Conservation (phyloP, 2,113 vertebrate genomes). For the Psittacara wagleri region DNA sequence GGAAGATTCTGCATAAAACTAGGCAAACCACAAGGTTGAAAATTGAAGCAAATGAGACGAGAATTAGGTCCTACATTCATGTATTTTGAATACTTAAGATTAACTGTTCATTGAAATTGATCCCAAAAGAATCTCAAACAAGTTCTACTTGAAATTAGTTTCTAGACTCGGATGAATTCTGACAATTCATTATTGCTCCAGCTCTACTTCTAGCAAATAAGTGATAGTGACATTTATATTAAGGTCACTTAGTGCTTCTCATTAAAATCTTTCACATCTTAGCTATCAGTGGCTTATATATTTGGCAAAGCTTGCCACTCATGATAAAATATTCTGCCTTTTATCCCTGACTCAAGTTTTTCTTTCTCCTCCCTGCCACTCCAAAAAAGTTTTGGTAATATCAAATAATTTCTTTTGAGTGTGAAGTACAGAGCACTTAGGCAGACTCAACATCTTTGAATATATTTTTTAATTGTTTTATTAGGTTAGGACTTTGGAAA, state of each 20-base stretch:
- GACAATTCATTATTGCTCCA: slow-evolving; percentile 29
- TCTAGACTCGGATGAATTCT: slow-evolving; percentile 31
- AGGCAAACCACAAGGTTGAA: background rate
- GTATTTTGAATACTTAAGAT: background rate
- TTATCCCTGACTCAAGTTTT: background rate
- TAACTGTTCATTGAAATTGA: background rate
- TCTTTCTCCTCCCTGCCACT: background rate
- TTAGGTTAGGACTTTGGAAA: background rate
- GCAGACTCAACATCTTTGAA: background rate
- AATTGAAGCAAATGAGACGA: background rate
- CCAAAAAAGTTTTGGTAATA: background rate
- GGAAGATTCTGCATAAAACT: background rate
- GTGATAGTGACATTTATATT: slow-evolving; percentile 35
- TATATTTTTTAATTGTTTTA: background rate
- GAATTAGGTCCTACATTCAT: background rate
- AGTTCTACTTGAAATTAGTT: slow-evolving; percentile 22
- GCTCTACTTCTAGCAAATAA: background rate
- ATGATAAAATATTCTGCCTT: background rate
- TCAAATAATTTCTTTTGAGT: background rate
- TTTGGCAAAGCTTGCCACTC: slow-evolving; percentile 1
- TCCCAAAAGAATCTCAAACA: background rate
- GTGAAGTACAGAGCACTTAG: background rate
- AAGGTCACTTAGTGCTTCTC: slow-evolving; percentile 18
- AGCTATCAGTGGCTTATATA: background rate
- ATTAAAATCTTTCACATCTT: slow-evolving; percentile 18